Conservation (phyloP, 2,113 vertebrate species). For the Anguilla japonica region DNA sequence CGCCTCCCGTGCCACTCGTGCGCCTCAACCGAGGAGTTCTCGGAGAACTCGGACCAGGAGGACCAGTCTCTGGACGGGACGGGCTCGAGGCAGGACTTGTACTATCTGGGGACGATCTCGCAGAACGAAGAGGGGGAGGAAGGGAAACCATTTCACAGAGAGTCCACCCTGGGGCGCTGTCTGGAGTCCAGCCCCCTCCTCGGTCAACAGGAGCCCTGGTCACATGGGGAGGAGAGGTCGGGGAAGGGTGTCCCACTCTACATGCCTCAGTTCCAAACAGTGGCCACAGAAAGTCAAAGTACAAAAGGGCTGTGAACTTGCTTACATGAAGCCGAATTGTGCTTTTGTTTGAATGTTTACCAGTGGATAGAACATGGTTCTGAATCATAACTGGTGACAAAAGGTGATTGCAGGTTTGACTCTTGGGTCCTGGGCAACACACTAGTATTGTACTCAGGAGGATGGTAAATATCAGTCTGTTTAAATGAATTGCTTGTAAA, state of each 20-base stretch:
- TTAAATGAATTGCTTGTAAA: background rate
- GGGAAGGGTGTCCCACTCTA: slow-evolving; percentile 61
- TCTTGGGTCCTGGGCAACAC: background rate
- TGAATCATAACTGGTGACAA: background rate
- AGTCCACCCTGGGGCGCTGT: slow-evolving; percentile 35
- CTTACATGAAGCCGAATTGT: background rate
- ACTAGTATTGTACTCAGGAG: background rate
- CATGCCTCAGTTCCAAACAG: slow-evolving; percentile 69
- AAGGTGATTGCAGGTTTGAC: background rate
- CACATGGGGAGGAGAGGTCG: slow-evolving; percentile 29
- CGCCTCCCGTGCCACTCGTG: slow-evolving; percentile 43
- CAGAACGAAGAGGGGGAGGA: slow-evolving; percentile 28
- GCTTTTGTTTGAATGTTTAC: background rate
- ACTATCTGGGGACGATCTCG: slow-evolving; percentile 57
- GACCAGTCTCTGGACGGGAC: slow-evolving; percentile 41
- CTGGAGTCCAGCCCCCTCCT: slow-evolving; percentile 45
- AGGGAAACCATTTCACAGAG: slow-evolving; percentile 33
- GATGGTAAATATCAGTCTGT: background rate
- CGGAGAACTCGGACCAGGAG: slow-evolving; percentile 54
- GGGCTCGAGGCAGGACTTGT: slow-evolving; percentile 47
- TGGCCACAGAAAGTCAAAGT: slow-evolving; percentile 52
- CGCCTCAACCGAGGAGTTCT: slow-evolving; percentile 65
- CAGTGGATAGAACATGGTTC: background rate
- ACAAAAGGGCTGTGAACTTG: slow-evolving; percentile 29
- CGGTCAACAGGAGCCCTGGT: slow-evolving; percentile 38